phyloP scores from a whole-genome alignment of 2,113 vertebrate genomes.

The Beaufortia kweichowensis region DNA sequence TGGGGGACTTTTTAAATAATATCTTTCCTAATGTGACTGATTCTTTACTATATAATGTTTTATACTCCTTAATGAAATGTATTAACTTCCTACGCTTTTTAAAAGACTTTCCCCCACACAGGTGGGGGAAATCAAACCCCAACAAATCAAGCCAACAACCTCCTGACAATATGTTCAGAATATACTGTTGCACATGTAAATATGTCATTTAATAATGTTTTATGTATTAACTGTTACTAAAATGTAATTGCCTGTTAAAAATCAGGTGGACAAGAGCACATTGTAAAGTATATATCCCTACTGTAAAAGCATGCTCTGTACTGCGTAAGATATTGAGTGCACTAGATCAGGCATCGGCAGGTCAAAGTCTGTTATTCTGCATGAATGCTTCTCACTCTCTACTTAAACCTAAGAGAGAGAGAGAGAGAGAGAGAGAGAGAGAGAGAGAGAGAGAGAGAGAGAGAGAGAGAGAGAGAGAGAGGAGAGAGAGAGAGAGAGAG shows the following conservation, averaged over 20 bases:
- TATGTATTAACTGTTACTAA: not conserved
- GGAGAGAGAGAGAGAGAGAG: no score
- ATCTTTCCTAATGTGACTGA: no score
- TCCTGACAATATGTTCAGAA: no score
- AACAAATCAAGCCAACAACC: no score
- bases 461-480: no score
- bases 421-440: conserved; percentile 21
- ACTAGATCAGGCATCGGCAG: conserved; percentile 42
- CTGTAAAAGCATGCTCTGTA: not conserved
- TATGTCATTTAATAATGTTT: not conserved
- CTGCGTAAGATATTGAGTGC: conserved; percentile 11
- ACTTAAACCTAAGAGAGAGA: conserved; percentile 25
- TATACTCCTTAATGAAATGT: not conserved
- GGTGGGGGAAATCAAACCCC: no score
- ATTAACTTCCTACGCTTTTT: no score
- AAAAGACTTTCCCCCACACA: no score
- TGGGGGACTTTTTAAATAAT: no score
- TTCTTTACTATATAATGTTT: no score
- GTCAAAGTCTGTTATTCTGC: conserved; percentile 55
- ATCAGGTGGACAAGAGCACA: not conserved
- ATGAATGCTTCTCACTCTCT: conserved; percentile 53
- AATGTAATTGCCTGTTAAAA: not conserved
- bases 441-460: conserved; percentile 47
- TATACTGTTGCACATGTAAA: not conserved
- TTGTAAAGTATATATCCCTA: not conserved